Percentiles rank a stretch among this genome's conserved stretches.
Conservation (phyloP, 1,140 invertebrate species). For the Drosophila tristis region DNA sequence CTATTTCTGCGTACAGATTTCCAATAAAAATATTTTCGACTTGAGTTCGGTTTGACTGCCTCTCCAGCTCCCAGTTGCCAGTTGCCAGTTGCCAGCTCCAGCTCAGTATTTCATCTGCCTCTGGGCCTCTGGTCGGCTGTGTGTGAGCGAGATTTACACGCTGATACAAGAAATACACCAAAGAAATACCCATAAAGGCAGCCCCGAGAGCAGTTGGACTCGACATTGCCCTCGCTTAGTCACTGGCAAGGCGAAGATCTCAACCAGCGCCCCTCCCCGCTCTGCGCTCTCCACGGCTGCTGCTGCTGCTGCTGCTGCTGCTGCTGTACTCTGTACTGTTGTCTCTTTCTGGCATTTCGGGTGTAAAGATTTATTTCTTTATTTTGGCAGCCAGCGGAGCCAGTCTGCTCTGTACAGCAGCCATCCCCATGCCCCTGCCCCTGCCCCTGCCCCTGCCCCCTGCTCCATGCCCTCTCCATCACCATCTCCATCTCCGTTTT, state of each 20-base stretch:
- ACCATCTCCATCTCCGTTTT: background rate
- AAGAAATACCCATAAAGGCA: slow-evolving; percentile 26
- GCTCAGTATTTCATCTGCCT: slow-evolving; percentile 61
- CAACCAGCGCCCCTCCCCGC: too few species aligned
- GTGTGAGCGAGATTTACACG: slow-evolving; percentile 79
- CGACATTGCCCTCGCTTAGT: slow-evolving; percentile 48
- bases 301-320: too few species aligned
- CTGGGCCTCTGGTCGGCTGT: slow-evolving; percentile 6
- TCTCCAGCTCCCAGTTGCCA: background rate
- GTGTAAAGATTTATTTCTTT: slow-evolving; percentile 80
- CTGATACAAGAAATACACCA: slow-evolving; percentile 74
- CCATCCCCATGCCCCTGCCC: background rate
- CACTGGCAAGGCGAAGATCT: slow-evolving; percentile 27
- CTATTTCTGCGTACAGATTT: slow-evolving; percentile 81
- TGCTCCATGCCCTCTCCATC: background rate
- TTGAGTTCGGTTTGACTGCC: slow-evolving; percentile 28
- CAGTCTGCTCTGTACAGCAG: background rate
- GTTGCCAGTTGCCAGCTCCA: background rate
- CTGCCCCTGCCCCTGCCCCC: too few species aligned
- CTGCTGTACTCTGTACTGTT: background rate
- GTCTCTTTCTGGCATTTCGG: slow-evolving; percentile 20
- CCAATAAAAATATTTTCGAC: slow-evolving; percentile 71
- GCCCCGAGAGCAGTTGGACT: background rate
- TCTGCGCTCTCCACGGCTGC: too few species aligned
- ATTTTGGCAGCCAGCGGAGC: slow-evolving; percentile 62